phyloP scores from a whole-genome alignment of 1,140 invertebrate genomes.

The Microplitis demolitor region DNA sequence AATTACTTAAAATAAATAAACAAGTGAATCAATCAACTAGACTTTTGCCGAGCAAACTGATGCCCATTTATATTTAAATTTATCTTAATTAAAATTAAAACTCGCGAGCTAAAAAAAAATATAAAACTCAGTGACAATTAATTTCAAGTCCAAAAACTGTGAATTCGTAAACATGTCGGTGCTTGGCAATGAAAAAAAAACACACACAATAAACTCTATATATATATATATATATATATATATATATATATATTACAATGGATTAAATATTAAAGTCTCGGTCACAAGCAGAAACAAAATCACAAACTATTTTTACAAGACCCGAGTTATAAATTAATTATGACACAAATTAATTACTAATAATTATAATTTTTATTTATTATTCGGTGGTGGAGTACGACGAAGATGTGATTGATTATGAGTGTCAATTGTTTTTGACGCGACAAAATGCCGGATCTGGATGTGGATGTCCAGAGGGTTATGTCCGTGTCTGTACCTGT shows the following conservation, averaged over 20 bases:
- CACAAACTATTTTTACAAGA: no score
- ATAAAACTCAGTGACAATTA: neutral
- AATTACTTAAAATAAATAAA: neutral
- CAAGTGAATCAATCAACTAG: neutral
- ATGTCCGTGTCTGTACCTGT: no score
- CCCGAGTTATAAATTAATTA: no score
- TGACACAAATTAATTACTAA: no score
- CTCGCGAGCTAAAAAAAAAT: neutral
- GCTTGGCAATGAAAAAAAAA: neutral
- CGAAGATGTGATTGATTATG: neutral
- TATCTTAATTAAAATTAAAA: neutral
- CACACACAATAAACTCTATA: neutral
- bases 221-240: neutral
- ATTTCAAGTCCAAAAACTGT: no score
- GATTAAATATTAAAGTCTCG: no score
- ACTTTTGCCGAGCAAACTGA: neutral
- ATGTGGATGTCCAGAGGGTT: no score
- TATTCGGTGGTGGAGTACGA: neutral
- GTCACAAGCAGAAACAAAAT: no score
- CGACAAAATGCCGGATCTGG: conserved; percentile 12
- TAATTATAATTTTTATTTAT: neutral
- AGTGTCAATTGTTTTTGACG: conserved; percentile 13
- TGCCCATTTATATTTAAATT: neutral
- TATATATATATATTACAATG: neutral
- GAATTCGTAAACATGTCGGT: conserved; percentile 4